Conservation (phyloP, 2,797 vertebrate genomes). For the Lycodopsis pacificus region DNA sequence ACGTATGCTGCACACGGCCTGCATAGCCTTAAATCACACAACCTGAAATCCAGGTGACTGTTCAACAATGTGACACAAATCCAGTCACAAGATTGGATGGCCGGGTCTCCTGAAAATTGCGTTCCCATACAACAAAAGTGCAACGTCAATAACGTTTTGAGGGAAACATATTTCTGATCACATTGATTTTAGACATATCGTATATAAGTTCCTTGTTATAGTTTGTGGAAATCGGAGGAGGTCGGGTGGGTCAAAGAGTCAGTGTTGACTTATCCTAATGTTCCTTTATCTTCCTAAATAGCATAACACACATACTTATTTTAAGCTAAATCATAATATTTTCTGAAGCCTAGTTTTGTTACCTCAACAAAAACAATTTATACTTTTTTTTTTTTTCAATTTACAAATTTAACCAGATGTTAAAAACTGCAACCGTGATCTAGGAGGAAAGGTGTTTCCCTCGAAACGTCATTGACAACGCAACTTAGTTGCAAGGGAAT, state of each 20-base stretch:
- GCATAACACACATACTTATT: background rate
- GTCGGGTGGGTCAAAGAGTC: background rate
- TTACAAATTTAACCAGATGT: background rate
- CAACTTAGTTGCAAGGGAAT: background rate
- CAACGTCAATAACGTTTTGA: background rate
- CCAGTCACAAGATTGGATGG: background rate
- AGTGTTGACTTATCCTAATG: background rate
- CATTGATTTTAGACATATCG: background rate
- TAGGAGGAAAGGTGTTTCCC: background rate
- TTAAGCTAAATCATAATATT: too few relatives aligned
- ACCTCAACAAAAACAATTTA: too few relatives aligned
- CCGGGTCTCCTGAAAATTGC: background rate
- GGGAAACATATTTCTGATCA: accelerated
- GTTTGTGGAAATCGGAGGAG: too few relatives aligned
- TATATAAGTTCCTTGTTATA: background rate
- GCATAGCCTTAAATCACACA: constrained; percentile 25
- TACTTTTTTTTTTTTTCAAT: background rate
- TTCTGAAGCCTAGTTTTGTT: too few relatives aligned
- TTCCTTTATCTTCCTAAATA: background rate
- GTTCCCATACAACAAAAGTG: background rate
- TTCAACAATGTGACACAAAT: constrained; percentile 4
- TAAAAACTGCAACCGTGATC: background rate
- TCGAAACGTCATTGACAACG: background rate
- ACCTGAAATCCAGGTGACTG: constrained; percentile 12
- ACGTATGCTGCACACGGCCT: constrained; percentile 23